Base-by-base conservation (phyloP, 2,888 invertebrate genomes). In the Graphium colonna region DNA sequence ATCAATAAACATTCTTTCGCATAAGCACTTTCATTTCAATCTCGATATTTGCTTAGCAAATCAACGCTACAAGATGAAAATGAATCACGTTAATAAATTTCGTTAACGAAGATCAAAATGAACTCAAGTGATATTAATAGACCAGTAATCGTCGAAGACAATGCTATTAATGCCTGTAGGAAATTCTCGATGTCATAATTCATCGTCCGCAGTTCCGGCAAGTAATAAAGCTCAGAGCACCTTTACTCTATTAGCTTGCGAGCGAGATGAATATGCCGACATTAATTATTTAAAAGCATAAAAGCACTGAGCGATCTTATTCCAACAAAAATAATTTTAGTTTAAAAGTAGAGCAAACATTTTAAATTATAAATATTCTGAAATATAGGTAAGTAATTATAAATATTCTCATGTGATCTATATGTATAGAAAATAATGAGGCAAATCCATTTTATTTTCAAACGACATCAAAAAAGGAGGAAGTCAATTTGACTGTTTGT, bases 81-180 rank as follows among this genome's bases (percentile, higher is more conserved):
- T 70, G 69, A 72, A 73, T 74, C 70, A 70, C 72, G 69, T 64
- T 69, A 69, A 70, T 71, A 70, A 68, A 71, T 63, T 71, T 62
- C 61, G 63, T 64, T 63, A 64, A 61, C 62, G 61, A 65, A 58
- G 60, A 62, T 1, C 28, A 39, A 48, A 47, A 53, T 43, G 31
- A 48, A 48, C 3, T 49, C 13, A 65, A 57, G 60, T 72, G 68
- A 71, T 71, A 69, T 65, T 69, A 77, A 77, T 73, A 74, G 64
- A 68, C 51, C 56, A 62, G 55, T 60, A 61, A 65, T 64, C 63
- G 61, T 60, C 48, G 62, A 60, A 52, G 56, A 56, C 45, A 52
- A 42, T 40, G 38, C 40, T 52, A 52, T 56, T 49, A 52, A 52
- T 52, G 46, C 42, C 31, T 56, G 49, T 40, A 50, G 52, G 56